phyloP scores from a whole-genome alignment of 2,797 vertebrate species.

The Thalassophryne amazonica region DNA sequence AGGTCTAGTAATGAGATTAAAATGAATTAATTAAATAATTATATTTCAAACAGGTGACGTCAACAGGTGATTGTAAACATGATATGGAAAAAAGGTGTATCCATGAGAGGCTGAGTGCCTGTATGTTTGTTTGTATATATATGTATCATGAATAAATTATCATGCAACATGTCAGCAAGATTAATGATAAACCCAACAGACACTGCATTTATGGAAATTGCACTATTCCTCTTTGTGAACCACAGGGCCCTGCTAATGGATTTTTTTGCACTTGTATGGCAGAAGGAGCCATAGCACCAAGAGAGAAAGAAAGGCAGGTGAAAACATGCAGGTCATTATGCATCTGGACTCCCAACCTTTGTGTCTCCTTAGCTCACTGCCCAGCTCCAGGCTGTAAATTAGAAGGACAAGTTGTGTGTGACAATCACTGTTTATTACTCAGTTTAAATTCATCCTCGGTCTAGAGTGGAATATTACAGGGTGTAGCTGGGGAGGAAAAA shows the following conservation, averaged over 20 bases:
- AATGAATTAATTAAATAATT: no score
- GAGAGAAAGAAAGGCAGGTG: slow-evolving; percentile 69
- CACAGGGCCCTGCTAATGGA: slow-evolving; percentile 66
- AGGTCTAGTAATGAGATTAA: no score
- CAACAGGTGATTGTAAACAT: no score
- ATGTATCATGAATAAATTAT: slow-evolving; percentile 78
- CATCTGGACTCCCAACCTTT: slow-evolving; percentile 67
- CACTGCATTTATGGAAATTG: slow-evolving; percentile 78
- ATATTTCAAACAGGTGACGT: no score
- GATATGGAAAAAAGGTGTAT: no score
- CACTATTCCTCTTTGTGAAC: slow-evolving; percentile 74
- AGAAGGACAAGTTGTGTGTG: slow-evolving; percentile 61
- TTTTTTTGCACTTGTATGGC: slow-evolving; percentile 70
- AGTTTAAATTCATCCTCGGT: slow-evolving; percentile 64
- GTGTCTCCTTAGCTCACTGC: slow-evolving; percentile 60
- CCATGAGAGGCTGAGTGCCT: no score
- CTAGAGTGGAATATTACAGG: slow-evolving; percentile 48
- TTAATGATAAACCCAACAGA: slow-evolving; percentile 76
- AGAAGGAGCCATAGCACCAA: slow-evolving; percentile 54
- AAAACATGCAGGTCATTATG: slow-evolving; percentile 64
- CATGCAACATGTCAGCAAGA: slow-evolving; percentile 75
- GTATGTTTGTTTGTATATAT: slow-evolving; percentile 52
- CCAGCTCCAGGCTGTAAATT: slow-evolving; percentile 67
- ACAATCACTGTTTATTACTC: slow-evolving; percentile 63
- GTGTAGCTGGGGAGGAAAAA: slow-evolving; percentile 57